These are phyloP conservation scores for Pygoscelis adeliae DNA, from an alignment of 2,113 vertebrate species.

Conservation along the genomic window DNA sequence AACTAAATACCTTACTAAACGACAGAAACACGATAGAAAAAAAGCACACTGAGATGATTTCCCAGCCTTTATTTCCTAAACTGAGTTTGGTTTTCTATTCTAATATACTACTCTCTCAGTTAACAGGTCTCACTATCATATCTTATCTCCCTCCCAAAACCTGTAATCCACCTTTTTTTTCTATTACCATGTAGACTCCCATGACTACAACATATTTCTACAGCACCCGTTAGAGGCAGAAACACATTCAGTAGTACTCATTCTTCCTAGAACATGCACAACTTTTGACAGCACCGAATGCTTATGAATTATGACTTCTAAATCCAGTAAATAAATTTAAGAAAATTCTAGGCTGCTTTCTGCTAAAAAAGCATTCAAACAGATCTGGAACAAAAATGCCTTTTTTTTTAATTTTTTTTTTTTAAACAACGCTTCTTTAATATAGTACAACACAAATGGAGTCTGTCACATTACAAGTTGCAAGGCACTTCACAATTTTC, in stretches of 20 bases:
- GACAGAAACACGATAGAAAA: not conserved
- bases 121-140: not conserved
- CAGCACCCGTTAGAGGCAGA: not conserved
- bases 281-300: not conserved
- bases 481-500: conserved; percentile 1
- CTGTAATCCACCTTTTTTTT: not conserved
- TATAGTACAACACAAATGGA: conserved; percentile 23
- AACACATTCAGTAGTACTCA: not conserved
- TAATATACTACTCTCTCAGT: not conserved
- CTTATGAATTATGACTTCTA: conserved; percentile 6
- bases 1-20: not conserved
- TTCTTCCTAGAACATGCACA: not conserved
- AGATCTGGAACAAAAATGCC: not conserved
- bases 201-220: not conserved
- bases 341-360: conserved; percentile 10
- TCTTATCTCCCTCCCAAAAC: not conserved
- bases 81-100: not conserved
- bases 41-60: not conserved
- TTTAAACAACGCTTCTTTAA: not conserved
- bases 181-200: not conserved
- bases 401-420: not conserved
- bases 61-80: not conserved
- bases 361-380: conserved; percentile 17
- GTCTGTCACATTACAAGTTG: conserved; percentile 33
- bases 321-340: not conserved